A percentile compares a stretch with the other conserved stretches of the same genome.
Conservation (phyloP, 2,888 invertebrate species). For the Alsophila aescularia region DNA sequence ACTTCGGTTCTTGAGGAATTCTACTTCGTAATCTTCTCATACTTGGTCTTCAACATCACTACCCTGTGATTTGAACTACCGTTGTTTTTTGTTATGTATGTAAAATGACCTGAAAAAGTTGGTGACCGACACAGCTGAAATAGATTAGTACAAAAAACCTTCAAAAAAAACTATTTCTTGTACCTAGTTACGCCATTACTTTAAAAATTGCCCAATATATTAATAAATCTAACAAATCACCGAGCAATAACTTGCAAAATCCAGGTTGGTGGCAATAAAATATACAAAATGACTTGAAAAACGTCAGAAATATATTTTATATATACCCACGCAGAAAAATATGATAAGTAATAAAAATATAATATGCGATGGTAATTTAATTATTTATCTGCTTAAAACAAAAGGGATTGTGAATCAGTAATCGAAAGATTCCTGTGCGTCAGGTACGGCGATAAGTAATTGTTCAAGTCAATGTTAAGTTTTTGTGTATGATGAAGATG, state of each 20-base stretch:
- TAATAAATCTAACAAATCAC: conserved; percentile 15
- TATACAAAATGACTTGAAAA: conserved; percentile 10
- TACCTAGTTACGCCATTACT: neutral
- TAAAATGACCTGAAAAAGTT: neutral
- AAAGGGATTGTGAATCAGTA: conserved; percentile 27
- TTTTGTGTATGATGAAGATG: conserved; percentile 40
- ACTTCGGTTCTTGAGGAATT: conserved; percentile 7
- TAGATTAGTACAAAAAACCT: too few relatives aligned
- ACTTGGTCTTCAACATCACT: neutral
- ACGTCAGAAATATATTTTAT: conserved; percentile 18
- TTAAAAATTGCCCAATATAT: conserved; percentile 10
- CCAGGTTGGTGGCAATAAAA: conserved; percentile 16
- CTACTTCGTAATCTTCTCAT: conserved; percentile 17
- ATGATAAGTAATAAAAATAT: conserved; percentile 6
- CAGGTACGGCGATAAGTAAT: conserved; percentile 39
- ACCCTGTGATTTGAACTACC: too few relatives aligned
- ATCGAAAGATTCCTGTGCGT: conserved; percentile 48
- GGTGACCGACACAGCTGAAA: neutral
- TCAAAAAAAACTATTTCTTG: too few relatives aligned
- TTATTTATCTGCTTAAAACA: conserved; percentile 19
- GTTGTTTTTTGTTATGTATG: too few relatives aligned
- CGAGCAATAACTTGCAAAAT: conserved; percentile 18
- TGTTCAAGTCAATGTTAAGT: conserved; percentile 48
- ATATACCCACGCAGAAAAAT: conserved; percentile 12
- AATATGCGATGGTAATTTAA: conserved; percentile 19